A percentile compares a stretch with the other conserved stretches of the same genome.
phyloP scores from a whole-genome alignment of 37 sponge, comb jelly and placozoan genomes.

The Oscarella lobularis region DNA sequence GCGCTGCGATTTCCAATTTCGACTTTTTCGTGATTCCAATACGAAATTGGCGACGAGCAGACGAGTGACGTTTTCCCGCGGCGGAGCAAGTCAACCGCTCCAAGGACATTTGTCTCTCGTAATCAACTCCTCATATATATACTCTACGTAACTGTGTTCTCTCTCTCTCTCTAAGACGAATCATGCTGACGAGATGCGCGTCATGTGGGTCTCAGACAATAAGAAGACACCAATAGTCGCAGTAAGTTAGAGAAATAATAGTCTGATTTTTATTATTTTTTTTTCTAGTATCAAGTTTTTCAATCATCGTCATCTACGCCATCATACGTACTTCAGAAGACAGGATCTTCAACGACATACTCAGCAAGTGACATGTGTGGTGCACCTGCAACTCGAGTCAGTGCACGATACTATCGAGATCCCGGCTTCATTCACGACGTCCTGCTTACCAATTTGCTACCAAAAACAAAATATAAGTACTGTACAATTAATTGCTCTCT shows the following conservation, averaged over 20 bases:
- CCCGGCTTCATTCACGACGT: constrained; percentile 1
- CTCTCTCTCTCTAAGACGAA: neutral
- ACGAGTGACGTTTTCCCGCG: neutral
- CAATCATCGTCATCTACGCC: no score
- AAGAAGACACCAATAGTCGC: neutral
- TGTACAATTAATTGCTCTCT: no score
- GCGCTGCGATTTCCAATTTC: neutral
- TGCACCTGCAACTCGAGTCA: neutral
- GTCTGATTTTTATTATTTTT: no score
- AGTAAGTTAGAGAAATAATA: no score
- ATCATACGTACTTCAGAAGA: neutral
- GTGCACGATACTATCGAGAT: neutral
- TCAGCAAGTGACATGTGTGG: neutral
- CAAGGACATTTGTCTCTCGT: neutral
- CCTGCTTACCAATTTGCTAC: neutral
- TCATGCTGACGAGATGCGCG: neutral
- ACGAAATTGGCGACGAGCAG: neutral
- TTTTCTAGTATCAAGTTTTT: no score
- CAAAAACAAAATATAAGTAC: neutral
- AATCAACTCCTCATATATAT: no score
- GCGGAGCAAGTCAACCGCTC: neutral
- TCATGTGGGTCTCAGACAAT: neutral
- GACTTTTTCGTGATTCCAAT: neutral
- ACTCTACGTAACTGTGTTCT: no score
- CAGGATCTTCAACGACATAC: neutral